Evolutionary conservation across 2,888 invertebrate species (phyloP).

Genomic region (Megamerina dolium): DNA sequence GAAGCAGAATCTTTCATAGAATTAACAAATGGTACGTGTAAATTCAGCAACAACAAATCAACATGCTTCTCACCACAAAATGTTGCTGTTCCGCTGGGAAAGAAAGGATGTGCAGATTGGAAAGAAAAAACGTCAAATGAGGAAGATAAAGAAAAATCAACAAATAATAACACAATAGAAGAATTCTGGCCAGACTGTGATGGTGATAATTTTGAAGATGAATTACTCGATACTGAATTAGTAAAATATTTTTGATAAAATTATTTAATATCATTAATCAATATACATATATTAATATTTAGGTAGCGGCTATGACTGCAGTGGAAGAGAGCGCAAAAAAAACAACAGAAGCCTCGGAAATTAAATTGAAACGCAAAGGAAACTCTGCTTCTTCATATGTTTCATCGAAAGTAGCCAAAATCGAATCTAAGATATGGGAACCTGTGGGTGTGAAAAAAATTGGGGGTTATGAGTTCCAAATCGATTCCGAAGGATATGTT

Average conservation of each 20-base stretch:
- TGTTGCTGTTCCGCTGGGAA: slow-evolving; percentile 5
- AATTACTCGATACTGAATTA: slow-evolving; percentile 19
- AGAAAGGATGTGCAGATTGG: not conserved
- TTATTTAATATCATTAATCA: not conserved
- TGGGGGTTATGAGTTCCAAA: slow-evolving; percentile 47
- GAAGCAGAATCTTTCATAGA: slow-evolving; percentile 51
- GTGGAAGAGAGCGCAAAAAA: slow-evolving; percentile 20
- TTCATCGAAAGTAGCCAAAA: slow-evolving; percentile 12
- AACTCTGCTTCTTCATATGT: not conserved
- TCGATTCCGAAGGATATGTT: slow-evolving; percentile 52
- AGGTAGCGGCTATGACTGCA: slow-evolving; percentile 21
- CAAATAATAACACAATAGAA: not conserved
- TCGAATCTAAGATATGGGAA: slow-evolving; percentile 20
- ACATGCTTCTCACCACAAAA: slow-evolving; percentile 9
- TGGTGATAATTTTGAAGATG: slow-evolving; percentile 13
- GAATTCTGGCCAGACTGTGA: slow-evolving; percentile 22
- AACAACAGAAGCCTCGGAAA: too few species aligned
- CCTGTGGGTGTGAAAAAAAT: slow-evolving; percentile 17
- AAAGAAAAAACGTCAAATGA: not conserved
- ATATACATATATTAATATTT: slow-evolving; percentile 1
- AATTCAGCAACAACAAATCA: too few species aligned
- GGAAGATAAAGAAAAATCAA: slow-evolving; percentile 3
- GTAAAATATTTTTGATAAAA: slow-evolving; percentile 6
- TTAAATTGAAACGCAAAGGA: slow-evolving; percentile 9
- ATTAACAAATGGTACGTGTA: too few species aligned